phyloP scores from a whole-genome alignment of 2,113 vertebrate genomes.

The Bubo scandiacus region DNA sequence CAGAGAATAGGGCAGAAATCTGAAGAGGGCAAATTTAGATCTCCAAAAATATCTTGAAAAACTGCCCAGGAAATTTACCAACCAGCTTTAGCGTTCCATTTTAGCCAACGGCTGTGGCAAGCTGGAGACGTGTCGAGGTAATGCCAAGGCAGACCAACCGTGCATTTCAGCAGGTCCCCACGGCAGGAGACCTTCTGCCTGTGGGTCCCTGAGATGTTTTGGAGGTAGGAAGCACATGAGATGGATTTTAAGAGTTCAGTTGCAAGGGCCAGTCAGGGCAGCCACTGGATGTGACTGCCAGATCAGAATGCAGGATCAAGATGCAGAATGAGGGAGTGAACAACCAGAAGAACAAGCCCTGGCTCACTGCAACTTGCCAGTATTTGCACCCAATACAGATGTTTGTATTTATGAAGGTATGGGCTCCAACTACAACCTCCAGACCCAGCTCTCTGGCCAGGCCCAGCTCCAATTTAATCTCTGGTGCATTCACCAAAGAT shows the following conservation, averaged over 20 bases:
- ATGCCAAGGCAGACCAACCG: neutral
- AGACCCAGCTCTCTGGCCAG: conserved; percentile 33
- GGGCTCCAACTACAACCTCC: conserved; percentile 4
- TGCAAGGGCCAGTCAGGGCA: conserved; percentile 56
- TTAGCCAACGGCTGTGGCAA: neutral
- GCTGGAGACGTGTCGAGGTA: neutral
- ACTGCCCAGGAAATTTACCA: neutral
- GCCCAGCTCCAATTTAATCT: conserved; percentile 52
- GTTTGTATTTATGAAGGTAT: conserved; percentile 19
- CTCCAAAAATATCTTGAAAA: neutral
- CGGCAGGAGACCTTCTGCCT: neutral
- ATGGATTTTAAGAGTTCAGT: neutral
- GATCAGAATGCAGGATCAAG: conserved; percentile 64
- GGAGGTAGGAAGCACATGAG: neutral
- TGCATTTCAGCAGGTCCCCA: neutral
- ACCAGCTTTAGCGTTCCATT: rapidly evolving
- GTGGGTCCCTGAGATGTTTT: neutral
- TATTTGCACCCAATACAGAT: conserved; percentile 40
- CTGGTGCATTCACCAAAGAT: conserved; percentile 45
- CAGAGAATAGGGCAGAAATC: neutral
- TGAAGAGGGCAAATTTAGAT: neutral
- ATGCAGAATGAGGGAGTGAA: neutral
- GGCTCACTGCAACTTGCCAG: conserved; percentile 40
- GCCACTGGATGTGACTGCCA: conserved; percentile 45
- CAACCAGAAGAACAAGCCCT: conserved; percentile 35